Percentiles rank a stretch among this genome's conserved stretches.
Evolutionary conservation across 1,140 invertebrate genomes (phyloP).

Genomic region (Aphidius ervi): DNA sequence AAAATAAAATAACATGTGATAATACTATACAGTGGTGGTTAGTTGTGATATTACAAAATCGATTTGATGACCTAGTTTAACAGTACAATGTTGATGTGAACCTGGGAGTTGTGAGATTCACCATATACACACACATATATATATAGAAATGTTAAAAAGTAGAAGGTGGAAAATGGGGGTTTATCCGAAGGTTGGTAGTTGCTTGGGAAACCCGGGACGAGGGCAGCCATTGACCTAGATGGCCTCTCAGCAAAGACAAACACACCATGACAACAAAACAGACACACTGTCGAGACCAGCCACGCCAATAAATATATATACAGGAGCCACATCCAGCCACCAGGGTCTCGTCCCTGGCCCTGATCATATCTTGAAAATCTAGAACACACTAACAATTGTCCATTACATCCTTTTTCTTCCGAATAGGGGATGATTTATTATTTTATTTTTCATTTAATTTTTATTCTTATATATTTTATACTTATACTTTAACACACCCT

Average conservation of each 20-base stretch:
- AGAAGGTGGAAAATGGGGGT: not conserved
- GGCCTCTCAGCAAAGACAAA: slow-evolving; percentile 15
- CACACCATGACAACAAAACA: too few relatives aligned
- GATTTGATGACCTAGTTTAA: slow-evolving; percentile 25
- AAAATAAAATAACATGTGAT: too few relatives aligned
- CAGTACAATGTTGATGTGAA: not conserved
- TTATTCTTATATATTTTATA: too few relatives aligned
- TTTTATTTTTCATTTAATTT: too few relatives aligned
- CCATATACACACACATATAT: not conserved
- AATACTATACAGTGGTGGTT: too few relatives aligned
- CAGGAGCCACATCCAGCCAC: slow-evolving; percentile 5
- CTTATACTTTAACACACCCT: too few relatives aligned
- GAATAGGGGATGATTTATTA: too few relatives aligned
- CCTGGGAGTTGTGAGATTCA: too few relatives aligned
- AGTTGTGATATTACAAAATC: slow-evolving; percentile 11
- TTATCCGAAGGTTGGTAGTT: slow-evolving; percentile 21
- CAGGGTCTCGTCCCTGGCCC: slow-evolving; percentile 7
- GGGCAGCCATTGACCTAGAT: slow-evolving; percentile 32
- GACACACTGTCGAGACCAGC: too few relatives aligned
- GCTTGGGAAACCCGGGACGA: slow-evolving; percentile 26
- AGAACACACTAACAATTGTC: too few relatives aligned
- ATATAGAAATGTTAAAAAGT: not conserved
- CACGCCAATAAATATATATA: not conserved
- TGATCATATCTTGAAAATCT: not conserved
- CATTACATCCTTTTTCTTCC: too few relatives aligned